Percentiles rank a stretch among this genome's conserved stretches.
phyloP scores from a whole-genome alignment of 2,888 invertebrate genomes.

The Crossocerus cetratus region DNA sequence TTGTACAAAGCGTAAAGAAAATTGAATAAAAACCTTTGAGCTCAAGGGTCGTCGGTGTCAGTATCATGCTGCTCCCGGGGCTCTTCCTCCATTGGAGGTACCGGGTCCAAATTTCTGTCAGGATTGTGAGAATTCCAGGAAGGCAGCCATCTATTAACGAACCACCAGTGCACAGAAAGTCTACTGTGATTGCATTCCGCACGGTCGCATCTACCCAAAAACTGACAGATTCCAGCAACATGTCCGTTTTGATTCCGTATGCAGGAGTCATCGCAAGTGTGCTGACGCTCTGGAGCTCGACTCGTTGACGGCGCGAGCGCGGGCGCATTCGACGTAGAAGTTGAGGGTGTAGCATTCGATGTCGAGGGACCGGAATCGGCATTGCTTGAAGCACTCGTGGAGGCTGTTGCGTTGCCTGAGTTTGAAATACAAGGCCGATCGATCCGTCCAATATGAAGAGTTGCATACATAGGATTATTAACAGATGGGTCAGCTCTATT shows the following conservation, averaged over 20 bases:
- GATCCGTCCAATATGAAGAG: slow-evolving; percentile 68
- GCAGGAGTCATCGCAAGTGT: slow-evolving; percentile 77
- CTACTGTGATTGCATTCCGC: slow-evolving; percentile 75
- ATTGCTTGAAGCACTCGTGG: slow-evolving; percentile 18
- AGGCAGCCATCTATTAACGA: slow-evolving; percentile 83
- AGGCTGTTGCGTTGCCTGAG: slow-evolving; percentile 44
- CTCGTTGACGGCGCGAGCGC: slow-evolving; percentile 75
- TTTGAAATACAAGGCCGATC: slow-evolving; percentile 62
- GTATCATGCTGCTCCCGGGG: slow-evolving; percentile 66
- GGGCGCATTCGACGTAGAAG: slow-evolving; percentile 52
- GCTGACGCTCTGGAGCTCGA: slow-evolving; percentile 78
- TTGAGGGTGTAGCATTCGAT: slow-evolving; percentile 40
- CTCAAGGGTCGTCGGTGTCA: slow-evolving; percentile 69
- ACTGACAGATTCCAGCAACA: slow-evolving; percentile 62
- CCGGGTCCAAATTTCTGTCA: slow-evolving; percentile 59
- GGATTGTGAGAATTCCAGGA: slow-evolving; percentile 70
- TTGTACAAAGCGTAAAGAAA: neutral
- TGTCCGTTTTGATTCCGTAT: slow-evolving; percentile 75
- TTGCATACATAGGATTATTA: slow-evolving; percentile 71
- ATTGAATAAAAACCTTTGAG: slow-evolving; percentile 5
- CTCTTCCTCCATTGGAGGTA: slow-evolving; percentile 57
- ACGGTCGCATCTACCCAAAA: slow-evolving; percentile 67
- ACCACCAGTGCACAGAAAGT: slow-evolving; percentile 83
- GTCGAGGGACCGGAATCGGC: slow-evolving; percentile 76
- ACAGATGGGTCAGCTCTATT: slow-evolving; percentile 63